phyloP scores from a whole-genome alignment of 92 coral and sea anemone species.

The Paramuricea clavata region DNA sequence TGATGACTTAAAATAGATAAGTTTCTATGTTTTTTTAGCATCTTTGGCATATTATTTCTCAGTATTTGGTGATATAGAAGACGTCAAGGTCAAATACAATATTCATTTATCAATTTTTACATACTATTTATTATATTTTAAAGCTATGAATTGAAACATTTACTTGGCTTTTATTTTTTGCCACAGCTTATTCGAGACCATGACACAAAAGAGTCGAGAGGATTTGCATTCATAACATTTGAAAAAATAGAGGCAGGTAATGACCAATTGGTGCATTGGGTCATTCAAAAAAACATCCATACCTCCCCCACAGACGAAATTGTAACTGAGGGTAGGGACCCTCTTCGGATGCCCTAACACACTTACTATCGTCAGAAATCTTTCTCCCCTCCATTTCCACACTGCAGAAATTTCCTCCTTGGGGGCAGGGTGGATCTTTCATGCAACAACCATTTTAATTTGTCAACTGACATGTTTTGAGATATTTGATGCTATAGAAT shows the following conservation, averaged over 20 bases:
- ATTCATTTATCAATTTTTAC: neutral
- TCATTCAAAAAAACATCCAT: too few species aligned
- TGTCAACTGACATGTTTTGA: neutral
- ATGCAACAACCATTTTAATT: too few species aligned
- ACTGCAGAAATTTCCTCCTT: too few species aligned
- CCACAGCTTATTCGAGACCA: slow-evolving; percentile 88
- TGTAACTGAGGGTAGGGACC: too few species aligned
- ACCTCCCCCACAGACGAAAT: too few species aligned
- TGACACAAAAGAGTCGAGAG: slow-evolving; percentile 88
- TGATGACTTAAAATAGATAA: neutral
- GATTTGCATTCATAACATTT: slow-evolving; percentile 97
- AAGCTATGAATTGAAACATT: too few species aligned
- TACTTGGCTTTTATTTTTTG: neutral
- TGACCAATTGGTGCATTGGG: neutral
- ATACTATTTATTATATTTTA: too few species aligned
- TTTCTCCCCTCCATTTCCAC: too few species aligned
- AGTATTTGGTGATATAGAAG: slow-evolving; percentile 90
- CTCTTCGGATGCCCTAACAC: too few species aligned
- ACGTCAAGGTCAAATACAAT: slow-evolving; percentile 71
- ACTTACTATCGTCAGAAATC: too few species aligned
- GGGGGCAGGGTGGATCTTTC: too few species aligned
- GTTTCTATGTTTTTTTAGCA: slow-evolving; percentile 62
- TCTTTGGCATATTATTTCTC: slow-evolving; percentile 91
- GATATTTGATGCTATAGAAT: too few species aligned
- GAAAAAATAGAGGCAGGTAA: slow-evolving; percentile 86